Conservation (phyloP, 2,113 vertebrate genomes). For the Ifrita kowaldi region DNA sequence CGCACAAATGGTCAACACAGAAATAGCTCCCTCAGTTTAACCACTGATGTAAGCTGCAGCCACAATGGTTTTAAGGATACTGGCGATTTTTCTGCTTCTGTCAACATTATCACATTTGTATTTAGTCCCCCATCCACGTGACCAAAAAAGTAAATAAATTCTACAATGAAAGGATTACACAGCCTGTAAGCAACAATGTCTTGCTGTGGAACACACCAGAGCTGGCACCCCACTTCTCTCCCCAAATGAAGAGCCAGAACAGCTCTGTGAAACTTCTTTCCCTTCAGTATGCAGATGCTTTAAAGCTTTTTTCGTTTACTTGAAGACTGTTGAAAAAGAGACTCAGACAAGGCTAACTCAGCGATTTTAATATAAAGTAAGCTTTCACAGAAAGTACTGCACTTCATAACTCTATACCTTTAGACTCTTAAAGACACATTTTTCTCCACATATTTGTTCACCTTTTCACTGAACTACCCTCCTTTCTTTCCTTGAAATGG, state of each 20-base stretch:
- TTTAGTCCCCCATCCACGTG: neutral
- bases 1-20: neutral
- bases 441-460: neutral
- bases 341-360: neutral
- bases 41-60: neutral
- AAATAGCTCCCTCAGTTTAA: conserved; percentile 13
- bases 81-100: conserved; percentile 38
- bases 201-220: conserved; percentile 1
- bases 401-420: neutral
- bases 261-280: neutral
- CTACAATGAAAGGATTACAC: conserved; percentile 16
- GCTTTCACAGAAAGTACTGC: neutral
- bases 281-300: neutral
- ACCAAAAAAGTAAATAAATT: conserved; percentile 26
- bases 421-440: neutral
- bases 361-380: neutral
- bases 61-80: conserved; percentile 41
- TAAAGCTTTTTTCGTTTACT: neutral
- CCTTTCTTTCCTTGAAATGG: neutral
- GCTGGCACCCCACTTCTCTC: neutral
- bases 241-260: neutral
- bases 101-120: conserved; percentile 34
- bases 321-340: neutral
- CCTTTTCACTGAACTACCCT: neutral
- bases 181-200: neutral